Conservation (phyloP, 2,888 invertebrate species). For the Chrysina gloriosa region DNA sequence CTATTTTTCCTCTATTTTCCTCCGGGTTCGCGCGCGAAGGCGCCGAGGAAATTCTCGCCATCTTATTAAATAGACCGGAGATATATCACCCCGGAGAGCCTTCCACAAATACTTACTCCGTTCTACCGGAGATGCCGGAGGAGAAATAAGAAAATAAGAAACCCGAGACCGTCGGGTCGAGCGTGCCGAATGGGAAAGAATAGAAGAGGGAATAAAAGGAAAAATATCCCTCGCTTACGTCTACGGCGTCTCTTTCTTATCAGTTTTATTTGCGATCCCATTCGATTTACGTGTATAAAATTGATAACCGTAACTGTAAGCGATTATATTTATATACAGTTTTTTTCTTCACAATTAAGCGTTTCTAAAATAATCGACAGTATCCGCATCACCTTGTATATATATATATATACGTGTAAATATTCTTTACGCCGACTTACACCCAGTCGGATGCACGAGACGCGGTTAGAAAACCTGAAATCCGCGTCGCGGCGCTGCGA, state of each 20-base stretch:
- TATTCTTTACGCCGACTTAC: no score
- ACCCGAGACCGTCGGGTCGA: not conserved
- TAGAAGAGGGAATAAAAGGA: not conserved
- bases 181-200: not conserved
- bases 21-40: not conserved
- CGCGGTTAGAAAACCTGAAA: conserved; percentile 12
- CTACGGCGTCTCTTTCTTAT: no score
- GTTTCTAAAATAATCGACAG: no score
- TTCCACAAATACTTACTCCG: not conserved
- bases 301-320: no score
- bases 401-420: no score
- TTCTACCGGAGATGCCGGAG: not conserved
- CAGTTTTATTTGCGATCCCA: no score
- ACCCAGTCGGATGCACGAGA: no score
- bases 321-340: no score
- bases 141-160: not conserved
- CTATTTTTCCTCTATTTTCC: not conserved
- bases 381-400: no score
- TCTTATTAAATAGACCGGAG: not conserved
- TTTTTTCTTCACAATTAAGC: no score
- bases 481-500: conserved; percentile 16
- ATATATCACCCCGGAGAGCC: conserved; percentile 2
- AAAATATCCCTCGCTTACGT: no score
- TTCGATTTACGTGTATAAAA: no score
- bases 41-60: not conserved